These are phyloP conservation scores for Pseudomyrmex gracilis DNA, from an alignment of 1,140 invertebrate species.

Conservation along the genomic window DNA sequence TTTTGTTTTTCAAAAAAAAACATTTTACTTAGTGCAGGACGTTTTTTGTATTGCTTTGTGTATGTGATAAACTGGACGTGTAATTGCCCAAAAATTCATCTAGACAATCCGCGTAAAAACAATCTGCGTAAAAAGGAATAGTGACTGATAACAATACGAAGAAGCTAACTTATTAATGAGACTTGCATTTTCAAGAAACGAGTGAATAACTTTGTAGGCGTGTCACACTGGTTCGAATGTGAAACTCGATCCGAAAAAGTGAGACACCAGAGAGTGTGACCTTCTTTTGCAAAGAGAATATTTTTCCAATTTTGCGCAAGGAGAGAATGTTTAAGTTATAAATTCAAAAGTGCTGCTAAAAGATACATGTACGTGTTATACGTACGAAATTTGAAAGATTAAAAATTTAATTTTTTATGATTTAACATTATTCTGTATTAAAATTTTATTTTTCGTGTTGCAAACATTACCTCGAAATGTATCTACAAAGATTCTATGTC, in stretches of 20 bases:
- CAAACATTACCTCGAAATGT: too few species aligned
- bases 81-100: not conserved
- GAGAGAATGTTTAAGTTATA: not conserved
- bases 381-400: too few species aligned
- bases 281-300: slow-evolving; percentile 26
- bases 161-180: not conserved
- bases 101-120: not conserved
- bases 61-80: not conserved
- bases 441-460: too few species aligned
- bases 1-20: not conserved
- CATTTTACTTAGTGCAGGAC: not conserved
- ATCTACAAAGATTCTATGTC: not conserved
- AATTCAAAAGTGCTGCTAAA: too few species aligned
- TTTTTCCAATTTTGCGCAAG: slow-evolving; percentile 5
- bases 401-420: too few species aligned
- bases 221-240: not conserved
- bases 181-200: slow-evolving; percentile 1
- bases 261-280: slow-evolving; percentile 30
- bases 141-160: not conserved
- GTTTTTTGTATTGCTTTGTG: not conserved
- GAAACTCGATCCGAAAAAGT: slow-evolving; percentile 40
- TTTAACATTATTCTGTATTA: too few species aligned
- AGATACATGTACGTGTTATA: too few species aligned
- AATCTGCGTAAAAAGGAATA: not conserved
- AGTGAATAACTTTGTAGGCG: not conserved